Conservation (phyloP, 53 echinoderm and acorn worm genomes). For the Temnopleurus reevesii region DNA sequence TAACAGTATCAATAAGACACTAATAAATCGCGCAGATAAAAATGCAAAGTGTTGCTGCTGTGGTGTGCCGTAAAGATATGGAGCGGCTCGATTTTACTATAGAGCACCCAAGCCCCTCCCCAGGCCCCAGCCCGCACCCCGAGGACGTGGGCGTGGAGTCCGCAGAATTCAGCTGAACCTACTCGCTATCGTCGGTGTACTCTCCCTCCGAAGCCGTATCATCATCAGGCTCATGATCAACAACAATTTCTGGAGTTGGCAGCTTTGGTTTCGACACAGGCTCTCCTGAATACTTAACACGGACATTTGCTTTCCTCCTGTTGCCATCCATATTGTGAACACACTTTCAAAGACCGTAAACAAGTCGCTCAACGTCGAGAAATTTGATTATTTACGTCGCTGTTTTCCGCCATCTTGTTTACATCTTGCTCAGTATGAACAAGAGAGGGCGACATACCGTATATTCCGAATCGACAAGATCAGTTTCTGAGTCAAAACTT, state of each 20-base stretch:
- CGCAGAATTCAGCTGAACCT: background rate
- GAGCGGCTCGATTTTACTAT: too few species aligned
- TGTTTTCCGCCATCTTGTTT: constrained; percentile 32
- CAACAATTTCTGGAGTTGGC: constrained; percentile 45
- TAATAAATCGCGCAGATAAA: too few species aligned
- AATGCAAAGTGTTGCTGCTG: too few species aligned
- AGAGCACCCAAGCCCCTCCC: too few species aligned
- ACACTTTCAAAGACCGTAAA: background rate
- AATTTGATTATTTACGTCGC: background rate
- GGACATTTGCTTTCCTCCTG: constrained; percentile 3
- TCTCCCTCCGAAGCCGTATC: background rate
- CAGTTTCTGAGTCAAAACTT: too few species aligned
- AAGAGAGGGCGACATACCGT: constrained; percentile 34
- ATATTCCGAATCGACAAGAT: background rate
- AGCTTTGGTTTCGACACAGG: background rate
- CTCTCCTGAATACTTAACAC: constrained; percentile 24
- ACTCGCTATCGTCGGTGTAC: constrained; percentile 33
- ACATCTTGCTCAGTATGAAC: background rate
- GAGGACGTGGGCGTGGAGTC: background rate
- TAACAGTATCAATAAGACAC: too few species aligned
- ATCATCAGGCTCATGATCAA: constrained; percentile 8
- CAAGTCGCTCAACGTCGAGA: background rate
- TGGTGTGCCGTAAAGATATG: too few species aligned
- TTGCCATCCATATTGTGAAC: background rate
- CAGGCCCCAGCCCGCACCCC: background rate